A percentile compares a stretch with the other conserved stretches of the same genome.
phyloP scores from a whole-genome alignment of 2,797 vertebrate species.

The Diplodus sargus region DNA sequence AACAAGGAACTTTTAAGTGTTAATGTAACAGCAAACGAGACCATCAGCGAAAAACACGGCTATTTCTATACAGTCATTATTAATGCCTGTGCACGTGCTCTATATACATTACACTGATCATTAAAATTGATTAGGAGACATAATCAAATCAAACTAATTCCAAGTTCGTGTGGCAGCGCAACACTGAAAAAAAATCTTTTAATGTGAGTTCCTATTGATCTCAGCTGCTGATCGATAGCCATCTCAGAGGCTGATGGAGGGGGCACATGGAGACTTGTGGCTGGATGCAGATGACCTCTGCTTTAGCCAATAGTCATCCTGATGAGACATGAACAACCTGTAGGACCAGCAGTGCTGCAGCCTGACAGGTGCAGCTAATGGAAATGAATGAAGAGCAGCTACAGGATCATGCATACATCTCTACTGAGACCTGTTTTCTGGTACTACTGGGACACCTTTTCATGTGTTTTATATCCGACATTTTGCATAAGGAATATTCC shows the following conservation, averaged over 20 bases:
- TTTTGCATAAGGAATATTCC: too few relatives aligned
- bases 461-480: too few relatives aligned
- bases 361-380: neutral
- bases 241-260: constrained; percentile 30
- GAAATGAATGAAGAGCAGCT: constrained; percentile 10
- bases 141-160: constrained; percentile 24
- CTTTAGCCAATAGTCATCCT: neutral
- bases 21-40: too few relatives aligned
- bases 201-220: constrained; percentile 47
- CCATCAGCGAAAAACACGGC: too few relatives aligned
- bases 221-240: constrained; percentile 47
- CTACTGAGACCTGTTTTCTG: neutral
- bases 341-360: neutral
- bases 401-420: neutral
- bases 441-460: too few relatives aligned
- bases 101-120: too few relatives aligned
- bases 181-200: constrained; percentile 36
- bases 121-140: constrained; percentile 19
- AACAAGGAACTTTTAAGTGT: too few relatives aligned
- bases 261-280: neutral
- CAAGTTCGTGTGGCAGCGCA: neutral
- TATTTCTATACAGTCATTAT: too few relatives aligned
- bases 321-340: neutral
- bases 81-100: too few relatives aligned
- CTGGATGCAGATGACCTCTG: constrained; percentile 23